Conservation (phyloP, 2,113 vertebrate species). For the Zingel zingel region DNA sequence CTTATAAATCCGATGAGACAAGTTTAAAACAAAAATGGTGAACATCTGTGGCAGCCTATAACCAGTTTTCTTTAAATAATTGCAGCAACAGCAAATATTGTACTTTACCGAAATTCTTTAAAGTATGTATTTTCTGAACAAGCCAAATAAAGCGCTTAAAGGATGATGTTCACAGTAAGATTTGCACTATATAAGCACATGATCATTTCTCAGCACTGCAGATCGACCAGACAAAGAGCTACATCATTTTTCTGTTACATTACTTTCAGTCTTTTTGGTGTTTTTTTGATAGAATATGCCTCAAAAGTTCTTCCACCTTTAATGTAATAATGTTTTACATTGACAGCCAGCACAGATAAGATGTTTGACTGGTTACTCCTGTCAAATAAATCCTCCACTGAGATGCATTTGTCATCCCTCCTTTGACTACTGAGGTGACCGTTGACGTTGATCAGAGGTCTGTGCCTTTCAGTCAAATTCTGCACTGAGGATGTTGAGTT, state of each 20-base stretch:
- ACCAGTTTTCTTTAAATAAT: neutral
- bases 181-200: conserved; percentile 5
- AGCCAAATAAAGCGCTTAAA: neutral
- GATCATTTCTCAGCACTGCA: conserved; percentile 36
- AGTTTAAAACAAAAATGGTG: conserved; percentile 23
- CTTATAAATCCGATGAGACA: conserved; percentile 7
- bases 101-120: neutral
- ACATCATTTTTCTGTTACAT: neutral
- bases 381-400: conserved; percentile 6
- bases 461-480: conserved; percentile 31
- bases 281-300: conserved; percentile 10
- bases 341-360: conserved; percentile 6
- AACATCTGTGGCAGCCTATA: neutral
- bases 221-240: conserved; percentile 17
- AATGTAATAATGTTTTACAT: conserved; percentile 14
- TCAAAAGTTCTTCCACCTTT: conserved; percentile 15
- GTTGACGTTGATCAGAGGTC: conserved; percentile 17
- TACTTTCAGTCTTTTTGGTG: conserved; percentile 29
- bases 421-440: conserved; percentile 27
- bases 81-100: conserved; percentile 4
- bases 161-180: conserved; percentile 39
- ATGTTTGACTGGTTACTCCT: conserved; percentile 18
- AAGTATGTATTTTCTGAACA: conserved; percentile 7
- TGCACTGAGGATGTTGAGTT: neutral
- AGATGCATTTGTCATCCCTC: neutral